A percentile compares a stretch with the other conserved stretches of the same genome.
Evolutionary conservation across 2,797 vertebrate species (phyloP).

Genomic region (Crax fasciolata): DNA sequence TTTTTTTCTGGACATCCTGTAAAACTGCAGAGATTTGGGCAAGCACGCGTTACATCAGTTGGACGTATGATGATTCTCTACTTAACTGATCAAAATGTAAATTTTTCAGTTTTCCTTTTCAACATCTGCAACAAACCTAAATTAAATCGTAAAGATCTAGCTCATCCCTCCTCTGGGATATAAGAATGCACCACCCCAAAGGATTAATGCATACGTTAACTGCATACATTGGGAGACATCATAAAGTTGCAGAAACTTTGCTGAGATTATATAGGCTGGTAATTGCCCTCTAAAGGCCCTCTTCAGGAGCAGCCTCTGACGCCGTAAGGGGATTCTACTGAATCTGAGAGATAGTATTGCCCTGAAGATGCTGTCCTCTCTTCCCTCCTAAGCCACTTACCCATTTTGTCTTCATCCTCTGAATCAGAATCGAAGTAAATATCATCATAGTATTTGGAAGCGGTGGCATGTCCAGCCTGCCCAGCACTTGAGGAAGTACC

Average conservation of each 20-base stretch:
- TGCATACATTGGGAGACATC: not conserved
- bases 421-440: slow-evolving; percentile 96
- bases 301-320: not conserved
- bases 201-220: not conserved
- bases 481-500: slow-evolving; percentile 78
- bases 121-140: not conserved
- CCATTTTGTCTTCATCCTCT: slow-evolving; percentile 88
- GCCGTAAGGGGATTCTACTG: not conserved
- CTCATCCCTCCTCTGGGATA: not conserved
- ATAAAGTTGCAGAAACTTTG: not conserved
- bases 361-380: not conserved
- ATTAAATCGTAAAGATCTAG: not conserved
- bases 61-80: not conserved
- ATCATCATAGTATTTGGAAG: slow-evolving; percentile 87
- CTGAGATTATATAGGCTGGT: not conserved
- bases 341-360: not conserved
- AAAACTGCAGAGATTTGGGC: slow-evolving; percentile 75
- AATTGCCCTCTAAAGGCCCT: not conserved
- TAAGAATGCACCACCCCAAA: not conserved
- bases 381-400: slow-evolving; percentile 73
- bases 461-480: slow-evolving; percentile 43
- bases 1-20: slow-evolving; percentile 78
- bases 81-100: not conserved
- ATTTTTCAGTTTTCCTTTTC: not conserved
- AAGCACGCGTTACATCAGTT: not conserved